phyloP scores from a whole-genome alignment of 2,888 invertebrate genomes.

The Oscheius sp. region DNA sequence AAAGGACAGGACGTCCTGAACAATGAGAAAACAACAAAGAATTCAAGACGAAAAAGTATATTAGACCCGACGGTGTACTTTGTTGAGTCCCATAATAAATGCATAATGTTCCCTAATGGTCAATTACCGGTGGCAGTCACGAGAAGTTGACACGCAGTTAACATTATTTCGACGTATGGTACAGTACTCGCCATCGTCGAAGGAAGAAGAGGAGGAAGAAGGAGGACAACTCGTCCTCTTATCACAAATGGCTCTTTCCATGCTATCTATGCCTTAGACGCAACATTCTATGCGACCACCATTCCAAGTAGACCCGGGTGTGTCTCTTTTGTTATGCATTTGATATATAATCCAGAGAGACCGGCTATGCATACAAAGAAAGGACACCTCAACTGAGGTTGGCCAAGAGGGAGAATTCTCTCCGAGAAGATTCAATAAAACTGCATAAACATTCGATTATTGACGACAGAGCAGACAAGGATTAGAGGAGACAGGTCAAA shows the following conservation, averaged over 20 bases:
- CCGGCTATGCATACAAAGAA: slow-evolving; percentile 9
- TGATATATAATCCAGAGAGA: neutral
- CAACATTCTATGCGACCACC: neutral
- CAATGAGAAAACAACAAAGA: neutral
- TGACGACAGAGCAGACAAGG: too few relatives aligned
- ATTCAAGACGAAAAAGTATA: neutral
- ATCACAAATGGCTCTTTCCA: slow-evolving; percentile 17
- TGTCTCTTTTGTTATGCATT: slow-evolving; percentile 14
- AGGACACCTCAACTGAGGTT: neutral
- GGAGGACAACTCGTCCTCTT: slow-evolving; percentile 22
- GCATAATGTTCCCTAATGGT: too few relatives aligned
- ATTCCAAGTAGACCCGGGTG: neutral
- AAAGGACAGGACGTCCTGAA: slow-evolving; percentile 28
- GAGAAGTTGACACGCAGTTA: too few relatives aligned
- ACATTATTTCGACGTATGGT: too few relatives aligned
- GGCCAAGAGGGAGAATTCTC: too few relatives aligned
- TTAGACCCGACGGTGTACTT: neutral
- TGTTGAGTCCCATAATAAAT: neutral
- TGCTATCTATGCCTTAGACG: slow-evolving; percentile 21
- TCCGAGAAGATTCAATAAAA: too few relatives aligned
- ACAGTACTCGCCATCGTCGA: neutral
- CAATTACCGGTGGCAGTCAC: too few relatives aligned
- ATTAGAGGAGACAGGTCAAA: too few relatives aligned
- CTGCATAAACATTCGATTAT: too few relatives aligned
- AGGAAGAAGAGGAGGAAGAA: neutral